phyloP scores from a whole-genome alignment of 2,113 vertebrate species.

The Lipophrys pholis region DNA sequence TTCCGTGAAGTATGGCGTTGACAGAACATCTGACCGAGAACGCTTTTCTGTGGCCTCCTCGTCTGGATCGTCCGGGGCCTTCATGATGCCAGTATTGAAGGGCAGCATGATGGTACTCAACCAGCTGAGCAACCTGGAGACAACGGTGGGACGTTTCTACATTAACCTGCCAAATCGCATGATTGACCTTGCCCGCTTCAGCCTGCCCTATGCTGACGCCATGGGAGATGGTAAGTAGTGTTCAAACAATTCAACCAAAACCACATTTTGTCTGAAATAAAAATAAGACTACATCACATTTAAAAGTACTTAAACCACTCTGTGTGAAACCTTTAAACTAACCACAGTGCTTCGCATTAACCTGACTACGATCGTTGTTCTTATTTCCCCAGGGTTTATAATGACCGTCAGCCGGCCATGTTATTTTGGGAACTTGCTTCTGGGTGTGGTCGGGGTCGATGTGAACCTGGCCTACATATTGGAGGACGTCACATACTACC shows the following conservation, averaged over 20 bases:
- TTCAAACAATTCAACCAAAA: too few species aligned
- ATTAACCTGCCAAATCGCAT: constrained; percentile 98
- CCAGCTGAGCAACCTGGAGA: constrained; percentile 98
- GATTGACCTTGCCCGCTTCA: constrained; percentile 96
- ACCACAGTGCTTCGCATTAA: not conserved
- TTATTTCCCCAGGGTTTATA: constrained; percentile 88
- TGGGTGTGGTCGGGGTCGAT: constrained; percentile 98
- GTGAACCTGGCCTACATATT: constrained; percentile 98
- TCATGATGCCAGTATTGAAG: constrained; percentile 88
- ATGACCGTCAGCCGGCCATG: constrained; percentile 98
- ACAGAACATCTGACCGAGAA: constrained; percentile 76
- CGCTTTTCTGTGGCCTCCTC: constrained; percentile 28
- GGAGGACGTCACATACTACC: constrained; percentile 98
- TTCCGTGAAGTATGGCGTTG: constrained; percentile 90
- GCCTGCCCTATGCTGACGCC: constrained; percentile 94
- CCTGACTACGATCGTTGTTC: not conserved
- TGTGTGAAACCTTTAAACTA: too few species aligned
- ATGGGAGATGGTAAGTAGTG: constrained; percentile 94
- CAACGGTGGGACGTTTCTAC: constrained; percentile 96
- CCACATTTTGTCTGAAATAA: not conserved
- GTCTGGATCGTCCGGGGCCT: constrained; percentile 29
- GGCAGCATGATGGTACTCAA: constrained; percentile 99
- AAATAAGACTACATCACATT: not conserved
- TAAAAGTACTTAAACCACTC: not conserved
- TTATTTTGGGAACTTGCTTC: constrained; percentile 96